Percentiles rank a stretch among this genome's conserved stretches.
Conservation (phyloP, 1,140 invertebrate genomes). For the Drosophila melanica region DNA sequence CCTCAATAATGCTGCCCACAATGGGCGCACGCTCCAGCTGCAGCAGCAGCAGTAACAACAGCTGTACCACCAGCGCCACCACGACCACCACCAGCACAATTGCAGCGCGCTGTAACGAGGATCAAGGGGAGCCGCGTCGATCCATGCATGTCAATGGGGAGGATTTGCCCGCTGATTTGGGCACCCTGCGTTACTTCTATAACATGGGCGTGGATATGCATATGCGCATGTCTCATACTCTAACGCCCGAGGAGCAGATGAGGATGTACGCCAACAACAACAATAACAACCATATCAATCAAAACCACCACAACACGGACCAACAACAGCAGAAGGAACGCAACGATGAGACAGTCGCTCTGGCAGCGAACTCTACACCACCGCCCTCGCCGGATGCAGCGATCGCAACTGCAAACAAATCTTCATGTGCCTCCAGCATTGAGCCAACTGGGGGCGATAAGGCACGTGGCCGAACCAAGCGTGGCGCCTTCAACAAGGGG, state of each 20-base stretch:
- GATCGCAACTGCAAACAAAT: neutral
- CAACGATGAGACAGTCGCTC: conserved; percentile 15
- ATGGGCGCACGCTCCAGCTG: neutral
- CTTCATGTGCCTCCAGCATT: neutral
- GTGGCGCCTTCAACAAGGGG: conserved; percentile 18
- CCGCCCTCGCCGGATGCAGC: conserved; percentile 50
- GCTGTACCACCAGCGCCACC: neutral
- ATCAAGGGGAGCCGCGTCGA: conserved; percentile 84
- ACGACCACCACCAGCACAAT: neutral
- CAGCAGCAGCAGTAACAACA: conserved; percentile 8
- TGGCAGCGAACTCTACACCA: conserved; percentile 29
- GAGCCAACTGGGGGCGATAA: conserved; percentile 11
- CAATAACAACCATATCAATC: conserved; percentile 3
- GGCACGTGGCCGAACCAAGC: conserved; percentile 20
- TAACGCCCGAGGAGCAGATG: conserved; percentile 33
- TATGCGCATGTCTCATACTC: conserved; percentile 45
- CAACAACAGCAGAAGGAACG: conserved; percentile 27
- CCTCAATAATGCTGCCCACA: neutral
- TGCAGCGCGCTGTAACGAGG: conserved; percentile 2
- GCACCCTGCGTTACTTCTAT: conserved; percentile 87
- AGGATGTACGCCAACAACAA: conserved; percentile 16
- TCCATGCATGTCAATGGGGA: conserved; percentile 85
- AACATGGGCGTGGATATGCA: conserved; percentile 88
- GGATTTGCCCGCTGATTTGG: conserved; percentile 87
- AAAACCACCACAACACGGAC: conserved; percentile 51